A percentile compares a stretch with the other conserved stretches of the same genome.
Conservation (phyloP, 2,113 vertebrate genomes). For the Notiomystis cincta region DNA sequence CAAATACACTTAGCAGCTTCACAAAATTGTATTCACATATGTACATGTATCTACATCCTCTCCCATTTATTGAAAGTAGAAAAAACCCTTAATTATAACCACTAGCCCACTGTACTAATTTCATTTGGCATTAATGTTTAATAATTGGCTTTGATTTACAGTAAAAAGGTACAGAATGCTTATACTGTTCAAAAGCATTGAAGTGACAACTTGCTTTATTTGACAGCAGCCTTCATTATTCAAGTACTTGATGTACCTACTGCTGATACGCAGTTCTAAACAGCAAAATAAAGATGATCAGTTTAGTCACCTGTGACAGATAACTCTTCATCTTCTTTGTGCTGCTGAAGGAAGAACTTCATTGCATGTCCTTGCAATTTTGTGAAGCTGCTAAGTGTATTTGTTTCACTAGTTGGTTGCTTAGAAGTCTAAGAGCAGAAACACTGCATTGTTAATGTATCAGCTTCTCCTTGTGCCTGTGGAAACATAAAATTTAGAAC, state of each 20-base stretch:
- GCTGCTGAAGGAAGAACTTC: not conserved
- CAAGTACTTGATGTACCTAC: not conserved
- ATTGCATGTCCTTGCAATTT: not conserved
- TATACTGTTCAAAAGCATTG: not conserved
- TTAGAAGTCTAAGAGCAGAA: not conserved
- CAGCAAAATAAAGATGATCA: not conserved
- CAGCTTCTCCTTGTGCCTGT: not conserved
- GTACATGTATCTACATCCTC: not conserved
- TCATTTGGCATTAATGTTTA: not conserved
- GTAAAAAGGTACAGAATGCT: not conserved
- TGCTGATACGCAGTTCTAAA: not conserved
- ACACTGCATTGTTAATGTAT: not conserved
- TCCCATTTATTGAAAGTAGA: not conserved
- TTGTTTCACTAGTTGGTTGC: not conserved
- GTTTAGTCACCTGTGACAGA: not conserved
- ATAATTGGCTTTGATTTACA: not conserved
- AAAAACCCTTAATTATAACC: not conserved
- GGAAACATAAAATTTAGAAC: not conserved
- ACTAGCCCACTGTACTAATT: not conserved
- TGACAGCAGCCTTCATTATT: not conserved
- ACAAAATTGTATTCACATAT: rapidly evolving
- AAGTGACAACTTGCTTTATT: not conserved
- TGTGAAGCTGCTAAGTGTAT: not conserved
- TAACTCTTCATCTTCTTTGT: not conserved
- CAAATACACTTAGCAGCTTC: no score